A percentile compares a stretch with the other conserved stretches of the same genome.
These are phyloP conservation scores for Euspilapteryx auroguttella DNA, from an alignment of 2,888 invertebrate species.

Conservation along the genomic window DNA sequence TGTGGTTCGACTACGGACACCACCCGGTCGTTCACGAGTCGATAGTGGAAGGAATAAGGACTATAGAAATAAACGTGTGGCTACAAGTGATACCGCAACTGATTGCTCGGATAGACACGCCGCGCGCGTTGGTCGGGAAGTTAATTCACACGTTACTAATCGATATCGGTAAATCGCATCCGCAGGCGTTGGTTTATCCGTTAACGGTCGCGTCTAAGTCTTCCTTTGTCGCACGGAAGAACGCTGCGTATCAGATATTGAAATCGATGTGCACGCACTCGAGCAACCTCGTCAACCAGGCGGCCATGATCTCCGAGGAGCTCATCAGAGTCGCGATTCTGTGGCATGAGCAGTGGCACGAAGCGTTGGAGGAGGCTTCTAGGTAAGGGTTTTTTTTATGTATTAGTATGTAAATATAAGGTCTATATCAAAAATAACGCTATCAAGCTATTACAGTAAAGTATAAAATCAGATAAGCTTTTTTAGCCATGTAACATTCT, in stretches of 20 bases:
- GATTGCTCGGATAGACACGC: conserved; percentile 96
- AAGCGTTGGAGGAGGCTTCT: conserved; percentile 94
- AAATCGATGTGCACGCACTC: conserved; percentile 96
- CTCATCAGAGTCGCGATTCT: conserved; percentile 96
- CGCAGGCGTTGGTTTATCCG: conserved; percentile 96
- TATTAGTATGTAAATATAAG: neutral
- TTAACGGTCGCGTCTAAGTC: conserved; percentile 97
- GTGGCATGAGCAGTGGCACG: conserved; percentile 99
- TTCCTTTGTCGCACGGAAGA: conserved; percentile 78
- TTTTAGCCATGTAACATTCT: too few relatives aligned
- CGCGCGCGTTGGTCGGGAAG: conserved; percentile 82
- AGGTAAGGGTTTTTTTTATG: conserved; percentile 7
- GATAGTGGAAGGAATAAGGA: conserved; percentile 86
- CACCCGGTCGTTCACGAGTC: conserved; percentile 93
- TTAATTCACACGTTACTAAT: conserved; percentile 91
- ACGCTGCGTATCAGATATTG: conserved; percentile 92
- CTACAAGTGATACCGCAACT: conserved; percentile 98
- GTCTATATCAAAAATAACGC: too few relatives aligned
- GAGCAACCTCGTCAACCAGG: conserved; percentile 89
- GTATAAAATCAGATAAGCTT: too few relatives aligned
- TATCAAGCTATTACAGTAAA: too few relatives aligned
- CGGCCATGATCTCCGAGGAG: conserved; percentile 95
- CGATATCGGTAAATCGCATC: conserved; percentile 97
- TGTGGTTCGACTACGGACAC: conserved; percentile 99
- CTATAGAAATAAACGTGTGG: conserved; percentile 98